A percentile compares a stretch with the other conserved stretches of the same genome.
Conservation (phyloP, 2,113 vertebrate species). For the Callionymus lyra region DNA sequence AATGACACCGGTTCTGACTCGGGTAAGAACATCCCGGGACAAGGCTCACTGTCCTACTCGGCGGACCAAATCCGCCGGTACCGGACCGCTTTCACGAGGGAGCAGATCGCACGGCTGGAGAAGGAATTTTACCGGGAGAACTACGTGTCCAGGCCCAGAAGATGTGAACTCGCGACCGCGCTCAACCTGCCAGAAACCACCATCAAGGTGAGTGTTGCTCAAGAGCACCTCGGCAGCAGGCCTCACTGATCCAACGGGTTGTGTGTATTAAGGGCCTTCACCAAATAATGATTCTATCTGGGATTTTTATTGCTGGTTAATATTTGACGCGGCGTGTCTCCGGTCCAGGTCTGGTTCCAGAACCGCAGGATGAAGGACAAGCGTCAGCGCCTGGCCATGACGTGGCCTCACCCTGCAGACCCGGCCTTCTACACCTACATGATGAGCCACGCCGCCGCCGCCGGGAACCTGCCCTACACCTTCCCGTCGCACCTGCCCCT, state of each 20-base stretch:
- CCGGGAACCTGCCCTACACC: conserved; percentile 89
- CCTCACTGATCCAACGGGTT: not conserved
- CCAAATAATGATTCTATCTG: not conserved
- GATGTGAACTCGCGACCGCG: conserved; percentile 91
- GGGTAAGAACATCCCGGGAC: conserved; percentile 61
- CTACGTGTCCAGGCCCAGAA: conserved; percentile 91
- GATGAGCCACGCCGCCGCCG: conserved; percentile 97
- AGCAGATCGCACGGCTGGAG: conserved; percentile 92
- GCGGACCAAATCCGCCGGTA: conserved; percentile 95
- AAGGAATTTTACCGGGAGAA: conserved; percentile 98
- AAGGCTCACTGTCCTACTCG: conserved; percentile 76
- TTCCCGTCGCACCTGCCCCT: conserved; percentile 94
- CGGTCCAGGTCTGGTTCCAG: conserved; percentile 93
- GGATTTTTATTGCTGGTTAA: conserved; percentile 27
- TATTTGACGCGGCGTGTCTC: conserved; percentile 47
- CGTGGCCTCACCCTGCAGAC: conserved; percentile 95
- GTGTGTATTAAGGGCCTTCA: not conserved
- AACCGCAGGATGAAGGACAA: conserved; percentile 99
- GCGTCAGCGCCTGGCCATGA: conserved; percentile 91
- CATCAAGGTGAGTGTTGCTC: conserved; percentile 79
- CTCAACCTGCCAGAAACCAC: conserved; percentile 96
- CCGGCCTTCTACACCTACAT: conserved; percentile 98
- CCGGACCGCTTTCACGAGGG: conserved; percentile 93
- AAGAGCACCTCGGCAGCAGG: too few species aligned
- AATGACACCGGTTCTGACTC: conserved; percentile 56